Evolutionary conservation across 2,797 vertebrate genomes (phyloP).

Genomic region (Erpetoichthys calabaricus): DNA sequence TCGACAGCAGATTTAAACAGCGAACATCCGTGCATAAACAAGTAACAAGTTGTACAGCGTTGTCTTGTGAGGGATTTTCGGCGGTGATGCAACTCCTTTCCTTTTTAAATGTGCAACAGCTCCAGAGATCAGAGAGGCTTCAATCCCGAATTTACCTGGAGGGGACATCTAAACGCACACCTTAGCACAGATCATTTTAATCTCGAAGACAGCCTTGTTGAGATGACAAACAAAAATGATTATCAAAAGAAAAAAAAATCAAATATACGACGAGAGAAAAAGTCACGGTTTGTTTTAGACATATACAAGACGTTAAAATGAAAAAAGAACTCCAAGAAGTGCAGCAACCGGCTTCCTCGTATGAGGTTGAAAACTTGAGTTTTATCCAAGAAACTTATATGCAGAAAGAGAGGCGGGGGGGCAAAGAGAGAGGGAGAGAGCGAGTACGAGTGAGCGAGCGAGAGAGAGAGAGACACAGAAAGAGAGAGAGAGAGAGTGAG

Average conservation of each 20-base stretch:
- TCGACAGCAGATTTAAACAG: too few species aligned
- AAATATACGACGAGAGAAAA: slow-evolving; percentile 5
- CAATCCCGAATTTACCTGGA: slow-evolving; percentile 43
- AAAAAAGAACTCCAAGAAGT: slow-evolving; percentile 10
- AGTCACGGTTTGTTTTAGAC: not conserved
- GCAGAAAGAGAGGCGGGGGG: slow-evolving; percentile 20
- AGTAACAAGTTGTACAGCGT: not conserved
- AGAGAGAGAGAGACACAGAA: too few species aligned
- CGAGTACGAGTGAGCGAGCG: too few species aligned
- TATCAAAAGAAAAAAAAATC: not conserved
- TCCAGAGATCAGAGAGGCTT: slow-evolving; percentile 31
- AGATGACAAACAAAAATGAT: slow-evolving; percentile 9
- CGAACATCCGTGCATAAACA: too few species aligned
- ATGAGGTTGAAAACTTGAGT: slow-evolving; percentile 12
- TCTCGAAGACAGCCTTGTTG: slow-evolving; percentile 20
- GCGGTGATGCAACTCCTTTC: not conserved
- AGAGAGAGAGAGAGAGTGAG: too few species aligned
- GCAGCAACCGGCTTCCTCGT: slow-evolving; percentile 9
- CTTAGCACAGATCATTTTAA: slow-evolving; percentile 42
- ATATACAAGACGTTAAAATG: slow-evolving; percentile 5
- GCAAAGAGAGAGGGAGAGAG: too few species aligned
- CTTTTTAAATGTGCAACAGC: slow-evolving; percentile 19
- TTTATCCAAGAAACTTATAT: slow-evolving; percentile 24
- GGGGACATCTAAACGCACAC: slow-evolving; percentile 40
- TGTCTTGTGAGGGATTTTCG: not conserved